Evolutionary conservation across 2,797 vertebrate species (phyloP).

Genomic region (Natrix natrix): DNA sequence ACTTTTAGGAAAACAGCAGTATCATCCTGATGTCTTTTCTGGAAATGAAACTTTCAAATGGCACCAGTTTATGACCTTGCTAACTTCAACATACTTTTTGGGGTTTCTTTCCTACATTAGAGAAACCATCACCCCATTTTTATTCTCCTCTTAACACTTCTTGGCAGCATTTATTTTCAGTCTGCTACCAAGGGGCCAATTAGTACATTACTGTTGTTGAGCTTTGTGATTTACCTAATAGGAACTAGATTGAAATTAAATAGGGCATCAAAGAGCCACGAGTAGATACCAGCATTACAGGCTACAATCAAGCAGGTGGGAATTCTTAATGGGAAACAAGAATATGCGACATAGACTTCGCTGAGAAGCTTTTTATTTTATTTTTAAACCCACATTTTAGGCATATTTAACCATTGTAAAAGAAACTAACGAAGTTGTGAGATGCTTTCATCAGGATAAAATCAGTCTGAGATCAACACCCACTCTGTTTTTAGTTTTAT

Average conservation of each 20-base stretch:
- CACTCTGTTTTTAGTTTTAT: not conserved
- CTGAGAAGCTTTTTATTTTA: not conserved
- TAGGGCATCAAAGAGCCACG: constrained; percentile 40
- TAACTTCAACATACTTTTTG: constrained; percentile 32
- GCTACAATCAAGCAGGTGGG: constrained; percentile 52
- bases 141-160: constrained; percentile 44
- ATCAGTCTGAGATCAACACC: not conserved
- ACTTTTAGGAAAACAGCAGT: constrained; percentile 52
- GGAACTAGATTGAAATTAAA: constrained; percentile 46
- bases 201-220: constrained; percentile 53
- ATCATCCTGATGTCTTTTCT: constrained; percentile 58
- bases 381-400: not conserved
- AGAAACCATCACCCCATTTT: constrained; percentile 42
- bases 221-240: constrained; percentile 47
- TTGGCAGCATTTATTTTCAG: constrained; percentile 56
- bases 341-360: not conserved
- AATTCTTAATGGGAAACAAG: constrained; percentile 7
- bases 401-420: not conserved
- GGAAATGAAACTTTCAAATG: constrained; percentile 53
- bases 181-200: constrained; percentile 55
- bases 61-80: not conserved
- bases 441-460: not conserved
- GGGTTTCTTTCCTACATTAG: not conserved
- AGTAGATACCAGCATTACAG: constrained; percentile 18
- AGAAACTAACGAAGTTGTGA: not conserved